Evolutionary conservation across 2,113 vertebrate genomes (phyloP).

Genomic region (Astur gentilis): DNA sequence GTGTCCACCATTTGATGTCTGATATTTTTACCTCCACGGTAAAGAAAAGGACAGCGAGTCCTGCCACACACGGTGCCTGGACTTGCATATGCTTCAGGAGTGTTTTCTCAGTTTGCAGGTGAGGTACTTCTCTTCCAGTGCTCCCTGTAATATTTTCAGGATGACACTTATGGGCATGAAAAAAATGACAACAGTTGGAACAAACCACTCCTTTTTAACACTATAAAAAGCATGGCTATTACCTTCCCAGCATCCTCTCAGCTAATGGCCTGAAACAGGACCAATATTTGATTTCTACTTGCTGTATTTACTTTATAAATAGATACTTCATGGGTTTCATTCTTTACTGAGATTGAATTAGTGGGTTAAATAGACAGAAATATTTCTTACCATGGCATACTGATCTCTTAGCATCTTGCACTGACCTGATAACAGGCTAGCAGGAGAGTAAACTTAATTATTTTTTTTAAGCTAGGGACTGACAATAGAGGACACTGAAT

Average conservation of each 20-base stretch:
- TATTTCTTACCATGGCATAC: constrained; percentile 5
- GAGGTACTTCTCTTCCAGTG: not conserved
- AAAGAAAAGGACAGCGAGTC: not conserved
- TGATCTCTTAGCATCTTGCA: constrained; percentile 55
- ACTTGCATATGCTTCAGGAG: fast-evolving
- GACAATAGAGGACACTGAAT: constrained; percentile 30
- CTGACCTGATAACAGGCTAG: constrained; percentile 57
- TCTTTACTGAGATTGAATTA: constrained; percentile 60
- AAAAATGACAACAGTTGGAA: not conserved
- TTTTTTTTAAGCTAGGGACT: constrained; percentile 38
- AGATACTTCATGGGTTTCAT: constrained; percentile 56
- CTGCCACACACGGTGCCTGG: not conserved
- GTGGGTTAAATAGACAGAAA: constrained; percentile 49
- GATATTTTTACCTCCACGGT: fast-evolving
- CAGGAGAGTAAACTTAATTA: constrained; percentile 40
- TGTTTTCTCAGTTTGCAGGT: not conserved
- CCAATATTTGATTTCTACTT: constrained; percentile 55
- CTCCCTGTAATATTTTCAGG: not conserved
- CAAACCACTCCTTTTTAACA: not conserved
- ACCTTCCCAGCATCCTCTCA: constrained; percentile 15
- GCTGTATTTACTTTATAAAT: constrained; percentile 59
- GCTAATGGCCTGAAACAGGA: constrained; percentile 54
- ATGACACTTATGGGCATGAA: not conserved
- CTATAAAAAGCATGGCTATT: not conserved
- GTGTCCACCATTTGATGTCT: not conserved